Evolutionary conservation across 2,113 vertebrate genomes (phyloP), one percentile per base, ranked within the genome.

Genomic region (Nyctibius bracteatus): DNA sequence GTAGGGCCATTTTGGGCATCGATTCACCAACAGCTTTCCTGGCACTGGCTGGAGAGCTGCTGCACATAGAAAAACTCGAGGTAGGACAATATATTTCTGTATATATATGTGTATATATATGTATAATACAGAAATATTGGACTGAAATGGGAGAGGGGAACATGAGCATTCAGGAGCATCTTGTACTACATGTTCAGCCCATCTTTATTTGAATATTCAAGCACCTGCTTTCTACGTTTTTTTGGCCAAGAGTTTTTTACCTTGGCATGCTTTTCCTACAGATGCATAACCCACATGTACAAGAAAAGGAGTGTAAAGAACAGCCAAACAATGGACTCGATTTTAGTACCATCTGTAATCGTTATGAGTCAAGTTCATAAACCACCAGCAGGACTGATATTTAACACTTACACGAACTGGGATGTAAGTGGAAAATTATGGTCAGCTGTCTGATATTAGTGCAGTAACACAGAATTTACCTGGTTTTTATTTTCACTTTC

Each of bases 401-500:
- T 93, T 94, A 66, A 68, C 68, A 89, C 72, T 81, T 75, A 58
- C 17, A 33, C 3, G 75, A 89, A 75, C 35, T 54, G 51, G 9
- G 61, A 80, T 83, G 63, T 86, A 88, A 83, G 63, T 75, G 87
- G 47, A 87, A 94, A 87, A 88, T 88, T 62, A 57, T 61, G 37
- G 51, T 77, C 51, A 52, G 43, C 46, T 82, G 21, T 70, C 82
- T 14, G 20, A 81, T 96, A 83, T 65, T 88, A 84, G 49, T 54
- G 66, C 37, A 54, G 37, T 70, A 86, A 81, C 8, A 35, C 21
- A 49, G 81, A 81, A 62, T 90, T 92, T 88, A 82, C 39, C 57
- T 90, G 47, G 4, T 63, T 96, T 95, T 92, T 82, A 47, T 92
- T 93, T 94, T 88, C 37, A 37, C 31, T 81, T 94, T 91, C 65